Evolutionary conservation across 2,888 invertebrate species (phyloP), one percentile per base, ranked within the genome.

Genomic region (Drosophila mimica): DNA sequence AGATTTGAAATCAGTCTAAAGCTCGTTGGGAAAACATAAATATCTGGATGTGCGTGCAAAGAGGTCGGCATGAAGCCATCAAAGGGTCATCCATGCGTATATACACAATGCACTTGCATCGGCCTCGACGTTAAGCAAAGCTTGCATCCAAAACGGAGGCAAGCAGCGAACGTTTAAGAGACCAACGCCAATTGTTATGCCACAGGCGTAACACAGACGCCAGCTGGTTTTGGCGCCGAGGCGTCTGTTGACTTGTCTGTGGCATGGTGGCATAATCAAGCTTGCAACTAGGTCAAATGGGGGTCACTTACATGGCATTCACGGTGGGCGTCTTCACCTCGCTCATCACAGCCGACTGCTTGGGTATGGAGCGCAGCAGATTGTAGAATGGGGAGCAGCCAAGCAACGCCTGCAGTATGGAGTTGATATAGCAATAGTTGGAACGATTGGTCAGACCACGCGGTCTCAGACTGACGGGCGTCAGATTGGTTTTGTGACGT

Each of bases 351-450:
- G 90, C 91, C 15, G 95, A 94, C 87, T 95, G 95, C 78, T 95
- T 94, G 0, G 97, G 96, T 88, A 98, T 94, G 43, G 96, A 95
- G 86, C 95, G 96, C 83, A 99, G 94, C 91, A 99, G 94, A 94
- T 99, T 98, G 93, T 98, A 98, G 93, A 99, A 97, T 0, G 99
- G 98, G 25, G 99, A 98, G 92, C 99, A 99, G 17, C 98, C 98
- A 36, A 99, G 94, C 81, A 99, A 93, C 0, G 99, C 98, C 93
- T 99, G 98, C 43, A 99, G 94, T 77, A 98, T 98, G 28, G 99
- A 97, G 93, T 99, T 99, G 74, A 99, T 97, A 92, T 99, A 99
- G 94, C 99, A 99, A 93, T 98, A 99, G 94, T 99, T 99, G 76
- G 97, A 97, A 78, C 97, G 96, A 93, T 99, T 99, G 62, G 97